A percentile compares a stretch with the other conserved stretches of the same genome.
These are phyloP conservation scores for Acomys russatus DNA, from an alignment of 2,797 vertebrate species.

Conservation along the genomic window DNA sequence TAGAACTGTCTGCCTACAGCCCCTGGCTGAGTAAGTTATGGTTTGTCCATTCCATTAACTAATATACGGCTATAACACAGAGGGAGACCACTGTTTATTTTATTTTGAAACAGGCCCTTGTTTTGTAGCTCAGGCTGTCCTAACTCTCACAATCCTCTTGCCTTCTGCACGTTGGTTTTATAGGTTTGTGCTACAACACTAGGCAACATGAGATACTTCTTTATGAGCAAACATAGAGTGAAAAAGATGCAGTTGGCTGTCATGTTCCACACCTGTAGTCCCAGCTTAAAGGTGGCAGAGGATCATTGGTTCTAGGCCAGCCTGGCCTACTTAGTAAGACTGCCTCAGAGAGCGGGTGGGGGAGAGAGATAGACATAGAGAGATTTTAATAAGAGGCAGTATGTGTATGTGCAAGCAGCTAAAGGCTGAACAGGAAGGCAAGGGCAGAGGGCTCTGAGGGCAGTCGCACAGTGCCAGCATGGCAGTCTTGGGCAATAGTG, in stretches of 20 bases:
- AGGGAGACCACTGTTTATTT: neutral
- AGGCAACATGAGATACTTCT: neutral
- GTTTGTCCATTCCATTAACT: neutral
- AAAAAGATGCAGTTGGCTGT: neutral
- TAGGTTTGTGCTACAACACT: neutral
- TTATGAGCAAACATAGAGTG: constrained; percentile 7
- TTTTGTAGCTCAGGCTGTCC: neutral
- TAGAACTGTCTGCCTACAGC: neutral
- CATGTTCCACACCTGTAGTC: neutral
- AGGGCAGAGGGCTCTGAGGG: neutral
- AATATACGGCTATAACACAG: neutral
- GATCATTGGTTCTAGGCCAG: neutral
- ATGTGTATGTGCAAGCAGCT: neutral
- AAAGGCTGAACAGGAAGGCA: neutral
- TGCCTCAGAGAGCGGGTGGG: accelerated
- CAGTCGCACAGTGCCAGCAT: neutral
- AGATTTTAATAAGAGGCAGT: neutral
- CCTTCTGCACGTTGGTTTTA: neutral
- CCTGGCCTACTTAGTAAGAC: neutral
- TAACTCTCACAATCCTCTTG: neutral
- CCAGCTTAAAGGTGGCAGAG: neutral
- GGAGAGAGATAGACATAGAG: no score
- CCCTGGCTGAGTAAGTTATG: constrained; percentile 63
- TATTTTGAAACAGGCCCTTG: neutral
- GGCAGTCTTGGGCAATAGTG: neutral